These are phyloP conservation scores for Chanos chanos DNA, from an alignment of 2,797 vertebrate genomes.

Conservation along the genomic window DNA sequence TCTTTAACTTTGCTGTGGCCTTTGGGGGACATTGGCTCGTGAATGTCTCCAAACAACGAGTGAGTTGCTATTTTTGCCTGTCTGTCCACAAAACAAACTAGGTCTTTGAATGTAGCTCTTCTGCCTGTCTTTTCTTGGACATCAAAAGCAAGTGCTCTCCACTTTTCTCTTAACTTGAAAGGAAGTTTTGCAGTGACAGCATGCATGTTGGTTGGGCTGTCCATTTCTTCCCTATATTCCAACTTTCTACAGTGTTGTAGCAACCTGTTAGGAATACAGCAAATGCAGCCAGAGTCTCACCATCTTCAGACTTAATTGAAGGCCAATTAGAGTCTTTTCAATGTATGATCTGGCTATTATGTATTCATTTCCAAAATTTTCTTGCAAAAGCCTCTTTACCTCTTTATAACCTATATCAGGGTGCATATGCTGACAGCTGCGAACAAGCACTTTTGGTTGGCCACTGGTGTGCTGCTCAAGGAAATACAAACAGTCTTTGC, in stretches of 20 bases:
- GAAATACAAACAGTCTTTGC: neutral
- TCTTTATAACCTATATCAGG: neutral
- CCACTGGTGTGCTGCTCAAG: neutral
- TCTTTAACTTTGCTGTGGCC: too few relatives aligned
- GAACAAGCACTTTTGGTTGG: neutral
- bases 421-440: neutral
- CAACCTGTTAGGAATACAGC: neutral
- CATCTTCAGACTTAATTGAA: neutral
- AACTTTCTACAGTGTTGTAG: neutral
- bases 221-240: neutral
- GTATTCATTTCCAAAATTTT: neutral
- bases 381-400: neutral
- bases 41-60: conserved; percentile 6
- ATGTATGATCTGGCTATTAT: neutral
- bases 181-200: neutral
- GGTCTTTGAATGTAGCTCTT: neutral
- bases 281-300: neutral
- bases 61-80: neutral
- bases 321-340: neutral
- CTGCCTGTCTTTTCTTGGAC: neutral
- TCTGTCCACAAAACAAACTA: neutral
- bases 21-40: too few relatives aligned
- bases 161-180: neutral
- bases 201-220: neutral
- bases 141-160: neutral